Conservation (phyloP, 2,113 vertebrate species). For the Sebastes schlegelii region DNA sequence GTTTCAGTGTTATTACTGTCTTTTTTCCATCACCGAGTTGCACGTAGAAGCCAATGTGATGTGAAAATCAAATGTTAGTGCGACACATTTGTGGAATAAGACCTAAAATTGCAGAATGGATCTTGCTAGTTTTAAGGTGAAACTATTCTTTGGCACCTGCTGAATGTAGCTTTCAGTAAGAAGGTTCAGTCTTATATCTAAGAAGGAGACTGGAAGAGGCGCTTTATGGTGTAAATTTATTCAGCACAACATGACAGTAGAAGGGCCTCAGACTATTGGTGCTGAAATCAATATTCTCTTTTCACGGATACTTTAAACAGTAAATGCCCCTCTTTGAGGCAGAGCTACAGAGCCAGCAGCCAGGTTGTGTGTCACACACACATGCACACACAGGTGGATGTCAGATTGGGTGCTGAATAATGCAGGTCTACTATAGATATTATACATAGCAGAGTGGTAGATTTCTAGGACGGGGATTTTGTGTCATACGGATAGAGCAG, state of each 20-base stretch:
- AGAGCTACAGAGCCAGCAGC: slow-evolving; percentile 24
- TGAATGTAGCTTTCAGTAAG: neutral
- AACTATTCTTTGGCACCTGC: neutral
- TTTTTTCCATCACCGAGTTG: slow-evolving; percentile 6
- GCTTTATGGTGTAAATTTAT: slow-evolving; percentile 46
- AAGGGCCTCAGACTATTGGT: slow-evolving; percentile 9
- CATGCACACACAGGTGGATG: slow-evolving; percentile 30
- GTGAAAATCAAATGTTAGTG: slow-evolving; percentile 21
- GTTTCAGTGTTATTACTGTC: slow-evolving; percentile 22
- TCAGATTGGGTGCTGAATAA: slow-evolving; percentile 38
- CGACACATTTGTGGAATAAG: neutral
- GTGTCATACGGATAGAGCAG: neutral
- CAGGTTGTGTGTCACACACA: slow-evolving; percentile 5
- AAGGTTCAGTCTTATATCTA: neutral
- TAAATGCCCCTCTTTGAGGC: slow-evolving; percentile 46
- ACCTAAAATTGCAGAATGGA: slow-evolving; percentile 9
- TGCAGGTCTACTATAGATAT: slow-evolving; percentile 17
- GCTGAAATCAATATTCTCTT: slow-evolving; percentile 52
- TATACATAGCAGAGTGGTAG: slow-evolving; percentile 17
- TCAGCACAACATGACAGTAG: slow-evolving; percentile 25
- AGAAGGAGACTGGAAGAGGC: slow-evolving; percentile 28
- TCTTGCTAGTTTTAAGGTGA: slow-evolving; percentile 22
- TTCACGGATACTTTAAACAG: slow-evolving; percentile 56
- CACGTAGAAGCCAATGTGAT: slow-evolving; percentile 4
- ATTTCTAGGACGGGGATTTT: neutral